Evolutionary conservation across 2,888 invertebrate genomes (phyloP), one percentile per base, ranked within the genome.

Genomic region (Eristalis intricaria): DNA sequence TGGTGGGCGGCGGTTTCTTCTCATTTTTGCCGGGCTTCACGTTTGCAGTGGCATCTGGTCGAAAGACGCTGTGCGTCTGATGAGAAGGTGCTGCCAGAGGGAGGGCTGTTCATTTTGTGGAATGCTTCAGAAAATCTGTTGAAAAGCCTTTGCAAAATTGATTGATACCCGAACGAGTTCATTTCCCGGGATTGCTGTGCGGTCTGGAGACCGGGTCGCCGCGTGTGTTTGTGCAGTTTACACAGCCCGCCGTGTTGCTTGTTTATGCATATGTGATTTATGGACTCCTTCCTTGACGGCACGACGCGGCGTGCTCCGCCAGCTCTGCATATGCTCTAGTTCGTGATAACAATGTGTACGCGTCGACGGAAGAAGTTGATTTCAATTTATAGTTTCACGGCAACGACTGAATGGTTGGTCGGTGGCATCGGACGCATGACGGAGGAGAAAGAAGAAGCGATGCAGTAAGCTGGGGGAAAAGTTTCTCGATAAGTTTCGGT

Each of bases 241-340:
- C 43, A n/a, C 43, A 0, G n/a, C 4, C 50, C 8, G 50, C 38
- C 13, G 38, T 38, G 38, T 74, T 86, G 77, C 76, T 87, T 87
- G 71, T 87, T 75, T 79, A 84, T 87, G 84, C 86, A 79, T 65
- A 66, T 79, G 83, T 87, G 86, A 87, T 87, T 87, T 87, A 87
- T 87, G 86, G 56, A 84, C 83, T 79, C 61, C 61, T 22, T 15
- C 22, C 11, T 15, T 32, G 71, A 19, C 71, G 68, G 50, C 23
- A 11, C 35, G 60, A 26, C 38, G 60, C 40, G 70, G 64, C 71
- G 32, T 73, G 26, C 74, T 82, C 69, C 73, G 11, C 22, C 60
- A 22, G 69, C 68, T 56, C 74, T 56, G 74, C 26, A 74, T 74
- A 68, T 78, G 70, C 74, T 70, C 58, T 22, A 38, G 70, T 75